These are phyloP conservation scores for Argyresthia goedartella DNA, from an alignment of 2,888 invertebrate genomes.

Conservation along the genomic window DNA sequence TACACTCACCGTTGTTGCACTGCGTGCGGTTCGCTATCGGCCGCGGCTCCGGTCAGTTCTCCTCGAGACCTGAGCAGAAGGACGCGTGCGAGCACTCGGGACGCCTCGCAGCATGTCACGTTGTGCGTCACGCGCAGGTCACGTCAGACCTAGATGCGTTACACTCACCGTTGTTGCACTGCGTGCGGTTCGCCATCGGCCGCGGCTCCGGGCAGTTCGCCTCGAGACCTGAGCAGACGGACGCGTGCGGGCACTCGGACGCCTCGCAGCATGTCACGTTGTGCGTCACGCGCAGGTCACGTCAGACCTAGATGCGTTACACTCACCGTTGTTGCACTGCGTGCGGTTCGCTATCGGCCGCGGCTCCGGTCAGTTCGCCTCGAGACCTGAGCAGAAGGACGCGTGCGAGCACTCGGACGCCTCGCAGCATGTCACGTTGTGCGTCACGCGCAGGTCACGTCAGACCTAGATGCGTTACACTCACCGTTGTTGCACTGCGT, in stretches of 20 bases:
- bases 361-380: conserved; percentile 90
- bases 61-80: conserved; percentile 87
- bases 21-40: conserved; percentile 91
- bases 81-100: conserved; percentile 92
- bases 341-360: conserved; percentile 87
- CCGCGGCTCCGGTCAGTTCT: conserved; percentile 88
- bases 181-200: conserved; percentile 89
- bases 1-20: conserved; percentile 87
- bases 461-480: neutral
- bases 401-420: conserved; percentile 93
- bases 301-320: neutral
- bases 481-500: conserved; percentile 96
- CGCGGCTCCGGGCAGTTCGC: conserved; percentile 90
- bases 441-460: conserved; percentile 66
- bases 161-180: conserved; percentile 89
- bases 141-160: no score
- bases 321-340: conserved; percentile 92
- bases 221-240: conserved; percentile 83
- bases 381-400: conserved; percentile 86
- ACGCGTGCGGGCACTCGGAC: conserved; percentile 90
- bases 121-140: conserved; percentile 70
- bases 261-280: conserved; percentile 84
- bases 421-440: conserved; percentile 81
- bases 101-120: conserved; percentile 84
- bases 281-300: conserved; percentile 66